Evolutionary conservation across 2,888 invertebrate genomes (phyloP).

Genomic region (Sminthurinus aureus): DNA sequence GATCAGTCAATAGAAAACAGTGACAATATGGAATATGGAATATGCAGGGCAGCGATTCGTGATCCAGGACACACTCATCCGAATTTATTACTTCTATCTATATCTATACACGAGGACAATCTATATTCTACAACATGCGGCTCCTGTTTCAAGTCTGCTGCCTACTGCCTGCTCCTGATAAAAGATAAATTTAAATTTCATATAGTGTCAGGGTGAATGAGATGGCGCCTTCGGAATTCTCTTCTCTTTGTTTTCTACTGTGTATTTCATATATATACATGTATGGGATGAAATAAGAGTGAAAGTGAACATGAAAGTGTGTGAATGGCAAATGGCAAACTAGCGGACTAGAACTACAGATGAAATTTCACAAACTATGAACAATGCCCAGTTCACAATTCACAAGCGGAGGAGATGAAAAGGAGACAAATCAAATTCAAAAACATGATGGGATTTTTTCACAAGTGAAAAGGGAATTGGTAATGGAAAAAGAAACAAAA

Average conservation of each 20-base stretch:
- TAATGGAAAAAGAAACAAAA: not conserved
- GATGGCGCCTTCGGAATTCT: too few species aligned
- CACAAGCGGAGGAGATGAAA: too few species aligned
- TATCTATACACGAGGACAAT: too few species aligned
- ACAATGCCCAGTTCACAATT: too few species aligned
- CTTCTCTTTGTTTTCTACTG: not conserved
- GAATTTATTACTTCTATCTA: not conserved
- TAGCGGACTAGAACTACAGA: not conserved
- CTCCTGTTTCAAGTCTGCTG: too few species aligned
- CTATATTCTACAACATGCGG: too few species aligned
- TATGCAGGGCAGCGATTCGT: too few species aligned
- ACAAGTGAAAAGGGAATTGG: constrained; percentile 4
- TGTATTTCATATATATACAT: not conserved
- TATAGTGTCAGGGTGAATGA: not conserved
- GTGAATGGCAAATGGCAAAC: not conserved
- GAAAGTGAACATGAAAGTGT: not conserved
- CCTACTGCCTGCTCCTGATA: not conserved
- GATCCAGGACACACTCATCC: not conserved
- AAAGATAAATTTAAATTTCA: constrained; percentile 1
- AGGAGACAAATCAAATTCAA: not conserved
- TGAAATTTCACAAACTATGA: too few species aligned
- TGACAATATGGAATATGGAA: too few species aligned
- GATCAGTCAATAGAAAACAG: not conserved
- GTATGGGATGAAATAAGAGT: not conserved
- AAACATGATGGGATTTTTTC: not conserved